phyloP scores from a whole-genome alignment of 2,113 vertebrate genomes.

The Cochlearius cochlearius region DNA sequence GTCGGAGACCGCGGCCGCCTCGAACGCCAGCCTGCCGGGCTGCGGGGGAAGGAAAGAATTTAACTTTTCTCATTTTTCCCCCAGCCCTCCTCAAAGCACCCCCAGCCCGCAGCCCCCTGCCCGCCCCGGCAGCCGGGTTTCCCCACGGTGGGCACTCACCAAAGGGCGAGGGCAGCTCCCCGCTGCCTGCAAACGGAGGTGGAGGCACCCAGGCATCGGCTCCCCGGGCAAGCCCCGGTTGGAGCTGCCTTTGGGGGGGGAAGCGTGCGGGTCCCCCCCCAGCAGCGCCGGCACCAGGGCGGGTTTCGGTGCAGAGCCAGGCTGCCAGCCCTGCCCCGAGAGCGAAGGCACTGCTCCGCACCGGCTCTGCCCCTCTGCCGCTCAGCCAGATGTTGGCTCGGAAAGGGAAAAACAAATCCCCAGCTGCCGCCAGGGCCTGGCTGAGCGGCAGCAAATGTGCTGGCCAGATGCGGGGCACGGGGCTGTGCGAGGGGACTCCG shows the following conservation, averaged over 20 bases:
- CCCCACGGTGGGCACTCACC: rapidly evolving
- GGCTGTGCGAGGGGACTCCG: neutral
- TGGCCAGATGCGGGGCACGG: neutral
- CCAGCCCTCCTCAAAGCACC: neutral
- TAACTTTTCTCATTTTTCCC: neutral
- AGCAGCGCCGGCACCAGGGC: rapidly evolving
- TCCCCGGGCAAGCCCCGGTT: rapidly evolving
- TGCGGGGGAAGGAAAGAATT: neutral
- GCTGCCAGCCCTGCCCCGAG: neutral
- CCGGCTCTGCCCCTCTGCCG: neutral
- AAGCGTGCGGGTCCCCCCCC: neutral
- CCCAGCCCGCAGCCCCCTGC: neutral
- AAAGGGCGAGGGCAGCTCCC: neutral
- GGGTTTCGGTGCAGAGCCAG: neutral
- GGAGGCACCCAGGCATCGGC: too few relatives aligned
- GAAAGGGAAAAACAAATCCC: constrained; percentile 31
- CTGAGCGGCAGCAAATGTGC: neutral
- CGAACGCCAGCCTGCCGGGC: neutral
- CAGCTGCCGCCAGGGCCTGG: neutral
- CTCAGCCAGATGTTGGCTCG: constrained; percentile 8
- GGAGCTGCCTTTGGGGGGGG: neutral
- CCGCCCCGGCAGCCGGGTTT: rapidly evolving
- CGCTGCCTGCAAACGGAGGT: neutral
- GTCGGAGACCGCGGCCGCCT: neutral
- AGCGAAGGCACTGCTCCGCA: rapidly evolving